These are phyloP conservation scores for Aurelia sp. DNA, from an alignment of 30 jellyfish, hydroid and myxozoan genomes.

Conservation along the genomic window DNA sequence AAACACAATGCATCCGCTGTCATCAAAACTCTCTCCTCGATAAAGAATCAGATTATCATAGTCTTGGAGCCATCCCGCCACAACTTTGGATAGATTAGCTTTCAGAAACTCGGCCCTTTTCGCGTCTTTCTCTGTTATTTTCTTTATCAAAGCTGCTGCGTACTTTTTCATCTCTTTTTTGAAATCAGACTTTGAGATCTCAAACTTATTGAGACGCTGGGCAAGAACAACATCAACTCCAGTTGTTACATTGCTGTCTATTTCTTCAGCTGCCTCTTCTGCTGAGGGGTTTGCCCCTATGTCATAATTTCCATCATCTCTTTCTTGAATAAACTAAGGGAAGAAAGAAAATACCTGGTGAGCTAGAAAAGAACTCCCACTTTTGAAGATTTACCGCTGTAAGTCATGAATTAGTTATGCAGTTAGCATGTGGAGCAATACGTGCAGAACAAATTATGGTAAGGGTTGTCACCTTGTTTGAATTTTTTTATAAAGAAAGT, in stretches of 20 bases:
- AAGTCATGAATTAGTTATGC: no score
- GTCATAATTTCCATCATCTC: conserved; percentile 27
- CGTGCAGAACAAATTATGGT: no score
- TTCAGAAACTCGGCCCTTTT: conserved; percentile 49
- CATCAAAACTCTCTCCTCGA: conserved; percentile 47
- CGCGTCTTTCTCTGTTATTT: conserved; percentile 10
- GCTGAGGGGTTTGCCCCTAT: conserved; percentile 71
- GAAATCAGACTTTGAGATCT: conserved; percentile 17
- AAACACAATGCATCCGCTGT: conserved; percentile 31
- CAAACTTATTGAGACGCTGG: conserved; percentile 29
- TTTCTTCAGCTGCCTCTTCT: conserved; percentile 50
- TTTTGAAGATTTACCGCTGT: no score
- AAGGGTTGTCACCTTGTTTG: no score
- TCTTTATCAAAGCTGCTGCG: conserved; percentile 16
- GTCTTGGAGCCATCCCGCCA: conserved; percentile 12
- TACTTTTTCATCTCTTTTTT: conserved; percentile 40
- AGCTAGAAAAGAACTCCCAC: no score
- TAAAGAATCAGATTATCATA: conserved; percentile 10
- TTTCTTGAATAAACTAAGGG: conserved; percentile 18
- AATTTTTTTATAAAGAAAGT: no score
- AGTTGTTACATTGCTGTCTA: conserved; percentile 4
- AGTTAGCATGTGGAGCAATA: no score
- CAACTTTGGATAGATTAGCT: conserved; percentile 11
- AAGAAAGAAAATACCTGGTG: neutral
- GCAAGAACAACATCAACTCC: conserved; percentile 43